Evolutionary conservation across 1,140 invertebrate genomes (phyloP).

Genomic region (Hyles euphorbiae): DNA sequence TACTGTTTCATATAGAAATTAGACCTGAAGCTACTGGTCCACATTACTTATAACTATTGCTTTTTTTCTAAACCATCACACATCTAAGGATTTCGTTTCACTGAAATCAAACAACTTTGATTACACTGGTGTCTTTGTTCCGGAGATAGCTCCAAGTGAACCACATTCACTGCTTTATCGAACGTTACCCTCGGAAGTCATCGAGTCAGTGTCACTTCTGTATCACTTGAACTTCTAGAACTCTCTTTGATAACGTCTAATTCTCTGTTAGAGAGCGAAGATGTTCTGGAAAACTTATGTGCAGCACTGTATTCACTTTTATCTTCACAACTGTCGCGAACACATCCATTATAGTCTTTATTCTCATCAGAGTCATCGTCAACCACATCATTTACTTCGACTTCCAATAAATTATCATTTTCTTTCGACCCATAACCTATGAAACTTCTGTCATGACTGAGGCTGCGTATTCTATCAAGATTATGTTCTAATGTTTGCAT

Average conservation of each 20-base stretch:
- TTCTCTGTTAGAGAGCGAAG: slow-evolving; percentile 68
- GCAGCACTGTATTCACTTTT: slow-evolving; percentile 57
- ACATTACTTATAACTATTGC: slow-evolving; percentile 42
- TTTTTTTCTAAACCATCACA: slow-evolving; percentile 28
- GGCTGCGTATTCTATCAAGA: slow-evolving; percentile 67
- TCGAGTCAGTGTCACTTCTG: slow-evolving; percentile 71
- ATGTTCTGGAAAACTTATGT: slow-evolving; percentile 67
- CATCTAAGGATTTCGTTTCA: slow-evolving; percentile 29
- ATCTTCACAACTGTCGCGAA: slow-evolving; percentile 57
- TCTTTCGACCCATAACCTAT: slow-evolving; percentile 47
- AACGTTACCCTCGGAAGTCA: slow-evolving; percentile 67
- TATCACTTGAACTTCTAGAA: slow-evolving; percentile 73
- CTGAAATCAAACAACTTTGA: slow-evolving; percentile 29
- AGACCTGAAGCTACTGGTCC: slow-evolving; percentile 61
- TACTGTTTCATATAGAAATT: neutral
- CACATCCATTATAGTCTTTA: slow-evolving; percentile 50
- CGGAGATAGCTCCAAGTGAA: slow-evolving; percentile 48
- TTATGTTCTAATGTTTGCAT: slow-evolving; percentile 65
- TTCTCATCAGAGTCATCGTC: slow-evolving; percentile 60
- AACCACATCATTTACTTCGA: slow-evolving; percentile 57
- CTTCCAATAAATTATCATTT: slow-evolving; percentile 62
- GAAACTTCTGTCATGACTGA: slow-evolving; percentile 60
- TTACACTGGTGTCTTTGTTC: slow-evolving; percentile 34
- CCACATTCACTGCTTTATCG: slow-evolving; percentile 54
- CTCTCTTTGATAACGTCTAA: slow-evolving; percentile 74